phyloP scores from a whole-genome alignment of 2,888 invertebrate species.

The Acleris cristana region DNA sequence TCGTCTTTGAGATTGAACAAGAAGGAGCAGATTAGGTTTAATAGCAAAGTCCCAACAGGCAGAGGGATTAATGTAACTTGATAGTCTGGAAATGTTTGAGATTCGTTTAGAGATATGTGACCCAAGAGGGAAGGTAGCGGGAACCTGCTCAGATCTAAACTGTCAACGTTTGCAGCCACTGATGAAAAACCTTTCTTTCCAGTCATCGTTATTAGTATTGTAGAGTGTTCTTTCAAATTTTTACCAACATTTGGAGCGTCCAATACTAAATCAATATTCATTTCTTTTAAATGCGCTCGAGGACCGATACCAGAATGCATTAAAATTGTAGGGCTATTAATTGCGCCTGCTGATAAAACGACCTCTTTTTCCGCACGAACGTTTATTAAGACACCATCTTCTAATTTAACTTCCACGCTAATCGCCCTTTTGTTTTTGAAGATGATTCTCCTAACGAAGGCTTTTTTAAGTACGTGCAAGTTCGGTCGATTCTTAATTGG shows the following conservation, averaged over 20 bases:
- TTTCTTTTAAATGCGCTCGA: constrained; percentile 24
- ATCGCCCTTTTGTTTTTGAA: constrained; percentile 25
- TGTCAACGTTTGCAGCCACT: neutral
- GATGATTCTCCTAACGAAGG: constrained; percentile 18
- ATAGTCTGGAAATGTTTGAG: neutral
- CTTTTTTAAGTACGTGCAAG: constrained; percentile 25
- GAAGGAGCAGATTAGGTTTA: neutral
- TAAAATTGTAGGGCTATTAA: constrained; percentile 26
- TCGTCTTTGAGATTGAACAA: neutral
- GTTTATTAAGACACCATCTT: constrained; percentile 7
- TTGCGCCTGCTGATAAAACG: constrained; percentile 31
- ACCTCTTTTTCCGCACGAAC: constrained; percentile 30
- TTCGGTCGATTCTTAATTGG: constrained; percentile 22
- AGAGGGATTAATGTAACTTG: neutral
- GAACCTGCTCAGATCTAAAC: neutral
- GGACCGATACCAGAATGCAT: constrained; percentile 37
- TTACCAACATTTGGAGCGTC: constrained; percentile 35
- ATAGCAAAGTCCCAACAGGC: neutral
- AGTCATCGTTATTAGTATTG: constrained; percentile 6
- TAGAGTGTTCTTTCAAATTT: constrained; percentile 33
- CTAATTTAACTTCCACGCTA: constrained; percentile 29
- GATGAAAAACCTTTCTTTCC: neutral
- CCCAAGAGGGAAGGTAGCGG: neutral
- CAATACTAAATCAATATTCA: constrained; percentile 15
- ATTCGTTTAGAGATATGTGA: neutral